Evolutionary conservation across 2,888 invertebrate genomes (phyloP), one percentile per base, ranked within the genome.

Genomic region (Lepeophtheirus nordmannii): DNA sequence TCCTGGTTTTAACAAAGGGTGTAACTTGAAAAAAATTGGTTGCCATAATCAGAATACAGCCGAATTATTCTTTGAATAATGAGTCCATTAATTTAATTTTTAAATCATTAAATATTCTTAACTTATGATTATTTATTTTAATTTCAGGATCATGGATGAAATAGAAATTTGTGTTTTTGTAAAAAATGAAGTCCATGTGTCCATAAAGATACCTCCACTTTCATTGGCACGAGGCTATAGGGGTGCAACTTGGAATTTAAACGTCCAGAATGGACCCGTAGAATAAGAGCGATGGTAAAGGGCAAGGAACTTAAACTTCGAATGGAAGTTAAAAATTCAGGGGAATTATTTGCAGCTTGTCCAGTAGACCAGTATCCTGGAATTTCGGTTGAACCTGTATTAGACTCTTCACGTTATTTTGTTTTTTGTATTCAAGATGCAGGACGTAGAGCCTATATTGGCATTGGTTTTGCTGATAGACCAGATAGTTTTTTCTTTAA

Each of bases 401-500:
- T 87, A 61, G 98, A 99, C 77, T 98, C 97, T 67, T 96, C 94
- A 66, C 83, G 97, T 72, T 97, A 97, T 77, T 97, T 97, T 80
- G 97, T 97, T 37, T 80, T 97, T 61, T 82, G 89, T 73, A 89
- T 98, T 73, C 89, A 90, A 78, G 93, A 93, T 79, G 69, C 67
- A 77, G 80, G 79, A 3, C 75, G 79, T 68, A 75, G 76, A 60
- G 98, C 97, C 20, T 98, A 92, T 74, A 89, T 99, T 74, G 98
- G 98, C 1, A 81, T 97, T 66, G 98, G 98, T 12, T 99, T 97
- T 78, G 87, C 91, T 1, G 98, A 98, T 76, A 82, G 98, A 71
- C 91, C 94, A 23, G 98, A 99, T 77, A 94, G 97, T 61, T 98
- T 98, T 79, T n/a, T n/a, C n/a, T n/a, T n/a, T n/a, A n/a, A n/a